phyloP scores from a whole-genome alignment of 2,888 invertebrate species.

The Ariolimax columbianus region DNA sequence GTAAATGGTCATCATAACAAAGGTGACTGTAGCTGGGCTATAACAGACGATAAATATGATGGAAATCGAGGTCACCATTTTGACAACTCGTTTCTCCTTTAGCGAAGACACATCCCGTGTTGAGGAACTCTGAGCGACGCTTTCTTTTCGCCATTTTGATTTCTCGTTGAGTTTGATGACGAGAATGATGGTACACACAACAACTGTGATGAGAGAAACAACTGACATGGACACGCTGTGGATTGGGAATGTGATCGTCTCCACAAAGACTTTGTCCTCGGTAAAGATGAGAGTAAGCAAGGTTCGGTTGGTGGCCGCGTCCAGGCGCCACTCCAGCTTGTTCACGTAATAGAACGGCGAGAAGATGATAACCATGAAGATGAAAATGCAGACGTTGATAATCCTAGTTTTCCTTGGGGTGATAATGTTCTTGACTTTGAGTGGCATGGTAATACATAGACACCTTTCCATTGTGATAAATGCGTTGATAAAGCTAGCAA shows the following conservation, averaged over 20 bases:
- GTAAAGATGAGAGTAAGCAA: conserved; percentile 6
- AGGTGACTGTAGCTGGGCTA: not conserved
- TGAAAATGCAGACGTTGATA: not conserved
- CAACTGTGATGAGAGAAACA: not conserved
- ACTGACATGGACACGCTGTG: not conserved
- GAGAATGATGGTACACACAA: not conserved
- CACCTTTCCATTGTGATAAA: conserved; percentile 24
- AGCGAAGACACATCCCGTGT: not conserved
- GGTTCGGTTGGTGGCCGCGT: not conserved
- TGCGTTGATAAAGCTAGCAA: not conserved
- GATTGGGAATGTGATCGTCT: conserved; percentile 14
- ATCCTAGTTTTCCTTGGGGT: not conserved
- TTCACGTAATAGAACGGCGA: conserved; percentile 29
- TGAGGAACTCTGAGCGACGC: not conserved
- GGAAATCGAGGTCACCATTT: conserved; percentile 21
- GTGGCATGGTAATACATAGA: conserved; percentile 2
- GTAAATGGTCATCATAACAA: conserved; percentile 2
- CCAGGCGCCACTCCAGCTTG: conserved; percentile 13
- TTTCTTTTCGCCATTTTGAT: conserved; percentile 21
- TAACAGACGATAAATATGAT: conserved; percentile 23
- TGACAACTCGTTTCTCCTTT: not conserved
- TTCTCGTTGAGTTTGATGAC: not conserved
- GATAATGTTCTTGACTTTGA: conserved; percentile 9
- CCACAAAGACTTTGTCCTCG: conserved; percentile 6
- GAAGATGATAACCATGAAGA: conserved; percentile 14